These are phyloP conservation scores for Odontocerum albicorne DNA, from an alignment of 2,888 invertebrate genomes.

Conservation along the genomic window DNA sequence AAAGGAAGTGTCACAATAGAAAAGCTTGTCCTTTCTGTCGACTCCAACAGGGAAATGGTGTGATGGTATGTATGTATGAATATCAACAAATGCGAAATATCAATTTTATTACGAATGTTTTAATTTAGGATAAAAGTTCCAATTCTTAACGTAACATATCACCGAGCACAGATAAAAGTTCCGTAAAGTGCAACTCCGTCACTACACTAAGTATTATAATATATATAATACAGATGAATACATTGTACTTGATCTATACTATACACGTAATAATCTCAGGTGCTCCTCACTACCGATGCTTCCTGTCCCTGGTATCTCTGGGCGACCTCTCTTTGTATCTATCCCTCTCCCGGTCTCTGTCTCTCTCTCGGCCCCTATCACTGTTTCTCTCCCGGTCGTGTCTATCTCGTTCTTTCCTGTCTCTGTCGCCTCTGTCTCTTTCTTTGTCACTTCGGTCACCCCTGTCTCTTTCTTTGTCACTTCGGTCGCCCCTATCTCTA, in stretches of 20 bases:
- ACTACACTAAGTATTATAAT: too few relatives aligned
- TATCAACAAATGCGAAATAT: too few relatives aligned
- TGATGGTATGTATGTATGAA: too few relatives aligned
- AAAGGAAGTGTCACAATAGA: too few relatives aligned
- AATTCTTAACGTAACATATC: too few relatives aligned
- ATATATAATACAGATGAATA: too few relatives aligned
- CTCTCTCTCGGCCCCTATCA: slow-evolving; percentile 39
- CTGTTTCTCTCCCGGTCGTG: slow-evolving; percentile 35
- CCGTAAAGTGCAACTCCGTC: too few relatives aligned
- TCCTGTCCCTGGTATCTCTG: slow-evolving; percentile 19
- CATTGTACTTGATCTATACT: background rate
- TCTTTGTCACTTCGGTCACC: slow-evolving; percentile 13
- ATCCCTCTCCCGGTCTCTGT: slow-evolving; percentile 41
- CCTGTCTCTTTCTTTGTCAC: slow-evolving; percentile 43
- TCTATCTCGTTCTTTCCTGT: slow-evolving; percentile 42
- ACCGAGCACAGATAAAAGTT: too few relatives aligned
- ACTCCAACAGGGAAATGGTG: too few relatives aligned
- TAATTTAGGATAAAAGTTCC: too few relatives aligned
- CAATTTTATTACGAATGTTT: too few relatives aligned
- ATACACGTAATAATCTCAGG: background rate
- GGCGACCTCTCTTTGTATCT: slow-evolving; percentile 24
- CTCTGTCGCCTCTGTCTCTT: slow-evolving; percentile 29
- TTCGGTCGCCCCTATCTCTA: slow-evolving; percentile 42
- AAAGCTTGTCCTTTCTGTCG: too few relatives aligned
- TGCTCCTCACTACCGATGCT: slow-evolving; percentile 8